Base-by-base conservation (phyloP, 2,888 invertebrate species). In the Chirona hameri region DNA sequence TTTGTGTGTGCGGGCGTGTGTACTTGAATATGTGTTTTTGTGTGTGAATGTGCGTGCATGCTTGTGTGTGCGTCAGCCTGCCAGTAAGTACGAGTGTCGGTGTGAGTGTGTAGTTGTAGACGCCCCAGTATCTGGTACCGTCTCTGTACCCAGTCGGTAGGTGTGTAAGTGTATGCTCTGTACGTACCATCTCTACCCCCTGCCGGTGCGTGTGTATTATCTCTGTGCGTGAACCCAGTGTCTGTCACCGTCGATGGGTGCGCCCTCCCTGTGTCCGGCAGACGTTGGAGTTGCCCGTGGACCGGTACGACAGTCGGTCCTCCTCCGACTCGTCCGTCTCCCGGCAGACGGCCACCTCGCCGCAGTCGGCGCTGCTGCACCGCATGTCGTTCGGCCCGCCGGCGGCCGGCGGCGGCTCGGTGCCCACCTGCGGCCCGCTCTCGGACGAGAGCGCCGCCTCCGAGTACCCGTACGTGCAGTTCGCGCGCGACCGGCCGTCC, bases 391-490 rank as follows among this genome's bases (percentile, higher is more conserved):
- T 83, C 83, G 84, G 81, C 46, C 82, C 83, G 46, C 82, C 82
- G 81, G 84, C 83, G 82, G 81, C 81, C 65, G 65, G 65, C 72
- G 69, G 69, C 69, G 69, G 27, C 69, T 83, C 31, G 31, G 31
- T 15, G 31, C 31, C 87, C 90, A 83, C 90, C 87, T 27, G 88
- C 88, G 27, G 87, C 87, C 87, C 83, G 87, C 86, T 81, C 80
- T 60, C 48, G n/a, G 48, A 82, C 39, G 79, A 76, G 27, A 24
- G 46, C 39, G 46, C 76, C 24, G 46, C 24, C 65, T 65, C 65
- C 46, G 81, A 86, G 86, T 94, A 94, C 88, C 93, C 95, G 52
- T 95, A 96, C 88, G 95, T 96, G 84, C 94, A 95, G 87, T 90
- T 96, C 85, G 92, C 87, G 18, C 85, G 85, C 69, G 87, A 87